Base-by-base conservation (phyloP, 2,888 invertebrate genomes). In the Halocaridina rubra region DNA sequence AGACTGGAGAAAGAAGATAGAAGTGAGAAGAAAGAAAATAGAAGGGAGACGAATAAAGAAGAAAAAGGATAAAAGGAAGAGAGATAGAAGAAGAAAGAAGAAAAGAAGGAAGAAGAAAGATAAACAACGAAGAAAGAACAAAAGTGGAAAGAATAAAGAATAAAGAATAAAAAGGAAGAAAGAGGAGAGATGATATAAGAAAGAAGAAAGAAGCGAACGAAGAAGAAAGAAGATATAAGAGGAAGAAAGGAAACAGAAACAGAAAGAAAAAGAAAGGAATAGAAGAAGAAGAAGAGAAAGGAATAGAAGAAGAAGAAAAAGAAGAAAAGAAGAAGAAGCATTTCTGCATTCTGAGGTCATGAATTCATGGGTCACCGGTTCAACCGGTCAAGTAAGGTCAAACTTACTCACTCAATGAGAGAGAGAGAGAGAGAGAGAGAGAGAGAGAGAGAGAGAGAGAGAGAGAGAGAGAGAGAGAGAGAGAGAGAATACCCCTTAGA, bases 401-500 rank as follows among this genome's bases (percentile, higher is more conserved):
- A n/a, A n/a, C n/a, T n/a, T n/a, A n/a, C n/a, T n/a, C n/a, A n/a
- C n/a, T 13, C 5, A 67, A 27, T 13, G 30, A 30, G 32, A 30
- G 71, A 30, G 71, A 30, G 71, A 30, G 71, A 30, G 71, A 30
- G 71, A 30, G 71, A 71, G 71, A 71, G 71, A 71, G 71, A 71
- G 71, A 71, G 71, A 71, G 71, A 71, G 71, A 71, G 71, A 30
- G 71, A 71, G 67, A 67, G 67, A 71, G 71, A 71, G 72, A 72
- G 72, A 72, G 72, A 72, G 72, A 72, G 72, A 71, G 71, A 71
- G 71, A 71, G 71, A 30, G 30, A 71, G 53, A 53, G 53, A 53
- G 53, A 53, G 53, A 53, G 53, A 53, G 0, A 5, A 13, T 5
- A 13, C 32, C 71, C 7, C 16, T 5, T n/a, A 16, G 32, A 2